Base-by-base conservation (phyloP, 1,140 invertebrate genomes). In the Asobara japonica region DNA sequence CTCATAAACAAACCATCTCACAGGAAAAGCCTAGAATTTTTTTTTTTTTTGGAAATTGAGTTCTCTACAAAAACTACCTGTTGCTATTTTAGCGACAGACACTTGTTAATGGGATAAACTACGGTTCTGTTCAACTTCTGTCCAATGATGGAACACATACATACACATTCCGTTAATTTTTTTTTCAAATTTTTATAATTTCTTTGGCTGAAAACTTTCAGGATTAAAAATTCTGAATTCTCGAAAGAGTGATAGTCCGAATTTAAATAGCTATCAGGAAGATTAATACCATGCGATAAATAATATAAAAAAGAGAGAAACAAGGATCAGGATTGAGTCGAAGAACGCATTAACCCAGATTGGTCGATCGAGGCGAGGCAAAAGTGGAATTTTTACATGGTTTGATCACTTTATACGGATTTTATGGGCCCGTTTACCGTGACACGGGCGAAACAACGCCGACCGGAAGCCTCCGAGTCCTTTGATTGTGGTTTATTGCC, bases 261-360 rank as follows among this genome's bases (percentile, higher is more conserved):
- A 45, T 45, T 13, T 16, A 45, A 18, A 45, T 45, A 16, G 5
- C n/a, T 16, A 45, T 3, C 41, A 45, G 2, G n/a, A 45, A 11
- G 41, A 45, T 45, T 3, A 45, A 45, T 45, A 45, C n/a, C 18
- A 45, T 38, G 36, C n/a, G 36, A 38, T 38, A n/a, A 51, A 51
- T 51, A 18, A 51, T 20, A 6, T 11, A 18, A 20, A 18, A 51
- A 51, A 25, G 22, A 56, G 51, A 25, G 18, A 18, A 56, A 56
- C 51, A 56, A 56, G 51, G 51, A 56, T 56, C 51, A 56, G 51
- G 51, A 45, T 45, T 45, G n/a, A 56, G 51, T 56, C 51, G 51
- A 56, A 25, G 51, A 56, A 38, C 74, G 67, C 76, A 73, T 80
- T 80, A 80, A 80, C 78, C 79, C 74, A 78, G 74, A 77, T 80